Percentiles rank a stretch among this genome's conserved stretches.
Conservation (phyloP, 2,113 vertebrate species). For the Gasterosteus aculeatus region DNA sequence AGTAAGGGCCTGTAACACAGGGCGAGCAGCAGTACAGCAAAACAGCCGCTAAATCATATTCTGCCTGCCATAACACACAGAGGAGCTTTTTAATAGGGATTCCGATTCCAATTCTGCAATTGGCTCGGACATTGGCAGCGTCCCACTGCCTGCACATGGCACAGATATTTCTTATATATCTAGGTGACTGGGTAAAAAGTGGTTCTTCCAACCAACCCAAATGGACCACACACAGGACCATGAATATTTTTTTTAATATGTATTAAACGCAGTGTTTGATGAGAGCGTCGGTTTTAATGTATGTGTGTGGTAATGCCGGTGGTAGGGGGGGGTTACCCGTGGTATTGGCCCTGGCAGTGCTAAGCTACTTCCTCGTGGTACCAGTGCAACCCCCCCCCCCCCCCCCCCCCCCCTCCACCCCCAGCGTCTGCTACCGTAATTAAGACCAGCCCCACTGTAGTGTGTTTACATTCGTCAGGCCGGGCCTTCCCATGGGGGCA, state of each 20-base stretch:
- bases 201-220: neutral
- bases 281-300: slow-evolving; percentile 33
- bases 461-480: slow-evolving; percentile 70
- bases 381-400: slow-evolving; percentile 63
- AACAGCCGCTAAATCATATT: slow-evolving; percentile 69
- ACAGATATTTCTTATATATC: slow-evolving; percentile 28
- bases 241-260: neutral
- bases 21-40: slow-evolving; percentile 48
- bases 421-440: slow-evolving; percentile 76
- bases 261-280: slow-evolving; percentile 46
- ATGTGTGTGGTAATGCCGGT: neutral
- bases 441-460: slow-evolving; percentile 71
- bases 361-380: slow-evolving; percentile 60
- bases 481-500: slow-evolving; percentile 72
- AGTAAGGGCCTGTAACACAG: slow-evolving; percentile 68
- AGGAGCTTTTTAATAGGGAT: slow-evolving; percentile 60
- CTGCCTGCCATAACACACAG: slow-evolving; percentile 43
- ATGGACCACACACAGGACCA: neutral
- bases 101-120: slow-evolving; percentile 62
- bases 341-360: slow-evolving; percentile 67
- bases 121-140: slow-evolving; percentile 53
- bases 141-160: slow-evolving; percentile 37
- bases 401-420: slow-evolving; percentile 67
- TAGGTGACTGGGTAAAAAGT: slow-evolving; percentile 24
- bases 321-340: slow-evolving; percentile 15